phyloP scores from a whole-genome alignment of 2,113 vertebrate species.

The Perccottus glenii region DNA sequence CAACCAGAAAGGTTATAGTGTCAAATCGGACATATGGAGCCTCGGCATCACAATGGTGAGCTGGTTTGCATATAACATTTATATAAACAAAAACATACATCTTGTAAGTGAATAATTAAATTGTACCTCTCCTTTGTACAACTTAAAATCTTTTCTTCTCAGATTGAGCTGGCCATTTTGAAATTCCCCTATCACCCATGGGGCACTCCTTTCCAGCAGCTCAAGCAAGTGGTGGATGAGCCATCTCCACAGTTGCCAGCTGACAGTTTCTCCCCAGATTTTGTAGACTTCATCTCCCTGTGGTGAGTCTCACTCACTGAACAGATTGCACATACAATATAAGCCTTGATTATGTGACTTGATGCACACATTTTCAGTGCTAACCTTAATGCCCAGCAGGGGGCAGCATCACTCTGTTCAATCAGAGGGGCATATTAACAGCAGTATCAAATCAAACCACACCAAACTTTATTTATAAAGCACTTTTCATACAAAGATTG shows the following conservation, averaged over 20 bases:
- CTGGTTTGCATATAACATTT: neutral
- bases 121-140: neutral
- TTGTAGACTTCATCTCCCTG: slow-evolving; percentile 96
- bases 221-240: slow-evolving; percentile 98
- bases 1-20: slow-evolving; percentile 98
- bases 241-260: slow-evolving; percentile 91
- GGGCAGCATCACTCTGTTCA: slow-evolving; percentile 39
- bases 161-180: slow-evolving; percentile 97
- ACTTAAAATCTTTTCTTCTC: neutral
- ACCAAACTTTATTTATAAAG: no score
- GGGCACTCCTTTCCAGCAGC: slow-evolving; percentile 98
- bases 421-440: neutral
- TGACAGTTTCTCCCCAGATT: slow-evolving; percentile 90
- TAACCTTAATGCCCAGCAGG: slow-evolving; percentile 39
- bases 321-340: no score
- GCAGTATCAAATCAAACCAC: no score
- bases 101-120: neutral
- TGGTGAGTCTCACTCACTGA: slow-evolving; percentile 80
- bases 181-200: slow-evolving; percentile 96
- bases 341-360: no score
- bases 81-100: neutral
- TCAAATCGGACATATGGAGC: slow-evolving; percentile 99
- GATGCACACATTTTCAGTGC: neutral
- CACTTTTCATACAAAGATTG: no score
- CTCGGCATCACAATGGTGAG: slow-evolving; percentile 97